These are phyloP conservation scores for Clinocottus analis DNA, from an alignment of 2,113 vertebrate genomes.

Conservation along the genomic window DNA sequence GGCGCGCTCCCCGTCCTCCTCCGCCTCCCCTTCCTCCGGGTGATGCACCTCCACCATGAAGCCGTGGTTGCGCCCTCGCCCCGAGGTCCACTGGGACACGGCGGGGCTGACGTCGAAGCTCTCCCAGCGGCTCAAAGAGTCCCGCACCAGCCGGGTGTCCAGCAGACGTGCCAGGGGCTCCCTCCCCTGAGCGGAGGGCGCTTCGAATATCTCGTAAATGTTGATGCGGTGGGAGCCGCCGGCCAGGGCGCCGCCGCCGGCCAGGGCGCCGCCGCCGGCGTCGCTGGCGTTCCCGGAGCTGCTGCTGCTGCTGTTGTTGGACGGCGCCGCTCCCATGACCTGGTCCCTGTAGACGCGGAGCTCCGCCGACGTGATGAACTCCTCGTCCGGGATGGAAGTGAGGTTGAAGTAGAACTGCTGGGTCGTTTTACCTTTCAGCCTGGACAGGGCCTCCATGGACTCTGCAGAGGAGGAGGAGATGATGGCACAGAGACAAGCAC, in stretches of 20 bases:
- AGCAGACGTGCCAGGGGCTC: conserved; percentile 93
- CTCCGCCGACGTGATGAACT: conserved; percentile 95
- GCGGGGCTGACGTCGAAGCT: conserved; percentile 97
- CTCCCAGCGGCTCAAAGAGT: conserved; percentile 95
- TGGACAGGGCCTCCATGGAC: conserved; percentile 92
- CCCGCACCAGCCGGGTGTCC: conserved; percentile 95
- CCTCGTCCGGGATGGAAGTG: conserved; percentile 91
- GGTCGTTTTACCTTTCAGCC: conserved; percentile 89
- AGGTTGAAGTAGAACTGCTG: conserved; percentile 98
- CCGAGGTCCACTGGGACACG: conserved; percentile 92
- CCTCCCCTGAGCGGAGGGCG: conserved; percentile 77
- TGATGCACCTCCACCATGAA: conserved; percentile 96
- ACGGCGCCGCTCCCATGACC: conserved; percentile 82
- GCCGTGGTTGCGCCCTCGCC: conserved; percentile 91
- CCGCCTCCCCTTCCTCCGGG: conserved; percentile 81
- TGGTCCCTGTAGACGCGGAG: conserved; percentile 95
- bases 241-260: conserved; percentile 75
- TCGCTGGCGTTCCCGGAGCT: too few relatives aligned
- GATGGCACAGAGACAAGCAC: conserved; percentile 35
- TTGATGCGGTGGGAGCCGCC: conserved; percentile 94
- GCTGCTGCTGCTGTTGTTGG: conserved; percentile 79
- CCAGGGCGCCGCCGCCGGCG: too few relatives aligned
- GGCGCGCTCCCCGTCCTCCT: conserved; percentile 81
- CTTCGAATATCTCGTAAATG: conserved; percentile 97
- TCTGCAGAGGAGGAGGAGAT: conserved; percentile 88